Conservation (phyloP, 2,888 invertebrate species). For the Rugalucina vietnamica region DNA sequence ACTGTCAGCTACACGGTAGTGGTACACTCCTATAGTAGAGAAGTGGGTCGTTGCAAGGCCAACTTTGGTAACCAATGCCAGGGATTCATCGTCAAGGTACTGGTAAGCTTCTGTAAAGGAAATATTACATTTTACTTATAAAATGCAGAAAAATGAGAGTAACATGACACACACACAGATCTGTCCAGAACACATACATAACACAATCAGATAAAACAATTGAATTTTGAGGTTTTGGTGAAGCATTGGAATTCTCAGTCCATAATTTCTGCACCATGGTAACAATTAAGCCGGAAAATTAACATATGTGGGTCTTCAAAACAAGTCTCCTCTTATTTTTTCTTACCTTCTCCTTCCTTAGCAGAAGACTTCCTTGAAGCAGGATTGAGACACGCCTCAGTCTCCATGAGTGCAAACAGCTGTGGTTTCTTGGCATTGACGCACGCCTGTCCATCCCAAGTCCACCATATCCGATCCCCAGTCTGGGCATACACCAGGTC, state of each 20-base stretch:
- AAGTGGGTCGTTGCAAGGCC: constrained; percentile 79
- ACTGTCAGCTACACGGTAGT: constrained; percentile 78
- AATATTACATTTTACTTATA: too few relatives aligned
- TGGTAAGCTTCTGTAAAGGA: constrained; percentile 66
- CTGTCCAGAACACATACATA: too few relatives aligned
- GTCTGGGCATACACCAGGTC: constrained; percentile 80
- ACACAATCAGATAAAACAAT: too few relatives aligned
- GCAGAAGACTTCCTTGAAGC: constrained; percentile 69
- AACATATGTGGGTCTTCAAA: too few relatives aligned
- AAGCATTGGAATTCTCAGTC: too few relatives aligned
- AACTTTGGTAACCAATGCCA: constrained; percentile 73
- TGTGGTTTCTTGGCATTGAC: constrained; percentile 72
- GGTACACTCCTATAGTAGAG: constrained; percentile 81
- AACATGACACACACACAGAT: too few relatives aligned
- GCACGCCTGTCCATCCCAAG: constrained; percentile 78
- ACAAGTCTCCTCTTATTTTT: too few relatives aligned
- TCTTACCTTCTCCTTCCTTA: constrained; percentile 63
- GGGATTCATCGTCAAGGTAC: constrained; percentile 75
- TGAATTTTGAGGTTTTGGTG: too few relatives aligned
- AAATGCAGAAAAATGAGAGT: too few relatives aligned
- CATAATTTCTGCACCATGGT: too few relatives aligned
- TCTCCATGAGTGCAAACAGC: constrained; percentile 77
- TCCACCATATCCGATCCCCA: constrained; percentile 83
- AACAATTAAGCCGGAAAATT: too few relatives aligned
- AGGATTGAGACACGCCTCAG: constrained; percentile 79